These are phyloP conservation scores for Pristionchus entomophagus DNA, from an alignment of 2,888 invertebrate genomes.

Conservation along the genomic window DNA sequence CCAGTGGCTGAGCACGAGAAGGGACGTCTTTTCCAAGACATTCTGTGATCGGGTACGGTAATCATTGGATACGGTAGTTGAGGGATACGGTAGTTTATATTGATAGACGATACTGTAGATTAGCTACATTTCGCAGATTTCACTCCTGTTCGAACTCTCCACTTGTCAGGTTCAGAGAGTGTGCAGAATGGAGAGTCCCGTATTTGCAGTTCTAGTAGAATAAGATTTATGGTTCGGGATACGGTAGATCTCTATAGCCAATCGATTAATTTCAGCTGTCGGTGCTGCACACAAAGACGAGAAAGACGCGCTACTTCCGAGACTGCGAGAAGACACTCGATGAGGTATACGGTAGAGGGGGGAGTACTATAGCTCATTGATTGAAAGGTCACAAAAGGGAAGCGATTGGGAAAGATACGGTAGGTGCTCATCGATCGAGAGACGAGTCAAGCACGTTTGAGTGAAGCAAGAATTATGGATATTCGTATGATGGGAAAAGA, in stretches of 20 bases:
- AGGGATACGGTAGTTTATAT: background rate
- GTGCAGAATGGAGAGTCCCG: no score
- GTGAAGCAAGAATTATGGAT: no score
- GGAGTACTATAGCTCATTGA: background rate
- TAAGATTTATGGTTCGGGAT: no score
- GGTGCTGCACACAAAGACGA: conserved; percentile 66
- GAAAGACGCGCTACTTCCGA: conserved; percentile 59
- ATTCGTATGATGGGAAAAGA: no score
- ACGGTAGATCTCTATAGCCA: no score
- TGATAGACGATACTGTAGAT: background rate
- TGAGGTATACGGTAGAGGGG: conserved; percentile 41
- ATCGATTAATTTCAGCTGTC: conserved; percentile 56
- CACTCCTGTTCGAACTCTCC: no score
- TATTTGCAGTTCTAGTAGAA: no score
- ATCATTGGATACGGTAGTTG: conserved; percentile 54
- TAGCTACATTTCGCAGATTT: no score
- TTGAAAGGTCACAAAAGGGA: background rate
- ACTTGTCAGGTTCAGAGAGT: no score
- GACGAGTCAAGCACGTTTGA: no score
- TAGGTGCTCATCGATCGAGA: background rate
- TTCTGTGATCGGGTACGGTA: conserved; percentile 76
- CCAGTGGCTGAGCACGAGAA: conserved; percentile 79
- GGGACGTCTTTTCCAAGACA: conserved; percentile 78
- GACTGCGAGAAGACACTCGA: conserved; percentile 58
- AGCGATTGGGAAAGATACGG: background rate